Evolutionary conservation across 2,113 vertebrate genomes (phyloP), one percentile per base, ranked within the genome.

Genomic region (Mus pahari): DNA sequence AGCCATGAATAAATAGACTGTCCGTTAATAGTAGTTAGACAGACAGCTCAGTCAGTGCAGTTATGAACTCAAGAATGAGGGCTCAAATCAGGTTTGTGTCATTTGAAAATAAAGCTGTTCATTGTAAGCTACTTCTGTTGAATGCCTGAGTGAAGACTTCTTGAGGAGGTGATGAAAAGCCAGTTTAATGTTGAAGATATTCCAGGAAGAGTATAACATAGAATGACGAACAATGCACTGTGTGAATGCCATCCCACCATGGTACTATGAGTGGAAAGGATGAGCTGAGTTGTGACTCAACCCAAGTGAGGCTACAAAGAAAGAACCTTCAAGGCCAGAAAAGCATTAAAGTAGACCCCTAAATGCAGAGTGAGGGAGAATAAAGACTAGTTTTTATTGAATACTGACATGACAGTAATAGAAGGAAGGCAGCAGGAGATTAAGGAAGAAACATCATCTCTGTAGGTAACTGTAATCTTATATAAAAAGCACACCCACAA

Each of bases 51-150:
- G 71, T 24, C 90, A 89, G 66, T 39, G 16, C 11, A 16, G 71
- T 53, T 90, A 86, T 45, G 58, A 92, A 68, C 50, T 70, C 70
- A 12, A 64, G 68, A 78, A 62, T 26, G 5, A 66, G 66, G 53
- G 39, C 73, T 91, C 58, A 68, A 14, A 39, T 50, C 20, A 22
- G n/a, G 64, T 39, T 81, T 75, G 26, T 20, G 10, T n/a, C 36
- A 71, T 71, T 71, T 53, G 83, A 95, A 48, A 62, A 36, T 73
- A 92, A n/a, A 92, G 82, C 45, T 22, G 31, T 62, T 89, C 50
- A 53, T 89, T 94, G 74, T 71, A 66, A 91, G 26, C 66, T 17
- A 50, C 7, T 83, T 93, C 42, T 17, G 81, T 86, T 9, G 31
- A 79, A 95, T 16, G 26, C 13, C 74, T 53, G 62, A 87, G 58